These are phyloP conservation scores for Escarpia spicata DNA, from an alignment of 2,888 invertebrate species.

Conservation along the genomic window DNA sequence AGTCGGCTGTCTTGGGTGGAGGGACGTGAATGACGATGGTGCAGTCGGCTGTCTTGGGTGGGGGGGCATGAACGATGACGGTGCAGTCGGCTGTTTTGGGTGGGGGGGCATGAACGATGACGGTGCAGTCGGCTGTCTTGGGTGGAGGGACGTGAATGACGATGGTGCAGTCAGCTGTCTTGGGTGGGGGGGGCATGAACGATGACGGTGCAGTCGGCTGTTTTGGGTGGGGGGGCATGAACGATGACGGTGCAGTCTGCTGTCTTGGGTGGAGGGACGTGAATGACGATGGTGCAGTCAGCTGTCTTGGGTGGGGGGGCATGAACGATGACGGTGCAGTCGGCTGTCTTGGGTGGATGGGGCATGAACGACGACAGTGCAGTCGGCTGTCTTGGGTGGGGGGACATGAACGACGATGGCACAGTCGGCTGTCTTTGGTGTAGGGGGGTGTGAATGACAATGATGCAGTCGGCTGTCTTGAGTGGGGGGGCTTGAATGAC, in stretches of 20 bases:
- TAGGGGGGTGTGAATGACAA: too few relatives aligned
- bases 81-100: neutral
- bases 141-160: too few relatives aligned
- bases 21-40: too few relatives aligned
- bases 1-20: too few relatives aligned
- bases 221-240: too few relatives aligned
- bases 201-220: too few relatives aligned
- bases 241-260: neutral
- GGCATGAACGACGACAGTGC: neutral
- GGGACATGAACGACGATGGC: too few relatives aligned
- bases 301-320: neutral
- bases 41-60: neutral
- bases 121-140: neutral
- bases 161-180: too few relatives aligned
- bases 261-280: neutral
- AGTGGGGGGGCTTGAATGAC: neutral
- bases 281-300: neutral
- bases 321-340: neutral
- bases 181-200: too few relatives aligned
- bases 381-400: neutral
- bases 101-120: neutral
- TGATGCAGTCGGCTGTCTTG: too few relatives aligned
- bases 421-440: too few relatives aligned
- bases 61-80: neutral
- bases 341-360: neutral